A percentile compares a stretch with the other conserved stretches of the same genome.
These are phyloP conservation scores for Eueremaeus valkanovi DNA, from an alignment of 2,888 invertebrate genomes.

Conservation along the genomic window DNA sequence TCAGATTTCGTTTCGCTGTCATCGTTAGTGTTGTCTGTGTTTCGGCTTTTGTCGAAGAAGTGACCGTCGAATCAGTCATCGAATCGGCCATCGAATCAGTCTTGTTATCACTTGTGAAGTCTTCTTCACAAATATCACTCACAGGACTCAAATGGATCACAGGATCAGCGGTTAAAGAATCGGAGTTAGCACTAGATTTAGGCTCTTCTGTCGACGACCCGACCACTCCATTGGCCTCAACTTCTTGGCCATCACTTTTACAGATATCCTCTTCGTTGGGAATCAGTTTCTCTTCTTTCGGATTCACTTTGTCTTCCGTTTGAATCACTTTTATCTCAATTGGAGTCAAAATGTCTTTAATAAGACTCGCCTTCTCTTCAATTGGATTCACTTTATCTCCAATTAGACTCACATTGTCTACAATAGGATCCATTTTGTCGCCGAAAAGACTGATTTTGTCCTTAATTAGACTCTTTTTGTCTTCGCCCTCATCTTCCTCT, in stretches of 20 bases:
- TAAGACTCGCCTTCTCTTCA: not conserved
- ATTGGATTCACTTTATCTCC: no score
- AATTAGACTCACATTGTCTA: no score
- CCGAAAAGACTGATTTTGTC: no score
- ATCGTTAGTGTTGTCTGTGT: not conserved
- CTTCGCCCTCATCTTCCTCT: not conserved
- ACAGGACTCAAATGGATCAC: conserved; percentile 31
- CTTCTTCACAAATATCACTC: conserved; percentile 17
- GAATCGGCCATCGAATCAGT: conserved; percentile 1
- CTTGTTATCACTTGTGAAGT: not conserved
- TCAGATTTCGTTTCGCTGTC: not conserved
- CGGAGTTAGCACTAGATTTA: not conserved
- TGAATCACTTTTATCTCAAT: not conserved
- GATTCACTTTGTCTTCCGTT: not conserved
- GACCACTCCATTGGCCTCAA: no score
- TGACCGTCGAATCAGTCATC: not conserved
- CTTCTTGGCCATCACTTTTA: not conserved
- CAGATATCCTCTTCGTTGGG: not conserved
- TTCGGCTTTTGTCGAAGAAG: not conserved
- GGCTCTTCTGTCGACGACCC: not conserved
- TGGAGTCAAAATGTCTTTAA: no score
- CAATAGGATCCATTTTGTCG: no score
- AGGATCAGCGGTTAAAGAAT: conserved; percentile 22
- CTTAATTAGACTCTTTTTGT: no score
- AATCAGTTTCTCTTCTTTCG: no score